phyloP scores from a whole-genome alignment of 1,140 invertebrate genomes.

The Vanessa tameamea region DNA sequence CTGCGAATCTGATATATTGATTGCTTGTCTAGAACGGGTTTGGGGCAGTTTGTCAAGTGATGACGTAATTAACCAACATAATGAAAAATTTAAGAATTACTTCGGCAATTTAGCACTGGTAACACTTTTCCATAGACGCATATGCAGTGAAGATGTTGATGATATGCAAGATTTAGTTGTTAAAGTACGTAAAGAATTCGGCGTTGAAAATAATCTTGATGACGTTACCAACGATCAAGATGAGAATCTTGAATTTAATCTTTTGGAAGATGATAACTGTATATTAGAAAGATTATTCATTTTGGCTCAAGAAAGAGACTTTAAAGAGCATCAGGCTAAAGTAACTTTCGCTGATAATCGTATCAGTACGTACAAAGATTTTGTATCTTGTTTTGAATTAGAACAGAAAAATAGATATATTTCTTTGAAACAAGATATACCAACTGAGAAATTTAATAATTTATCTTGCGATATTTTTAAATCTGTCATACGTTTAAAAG shows the following conservation, averaged over 20 bases:
- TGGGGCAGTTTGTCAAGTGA: constrained; percentile 56
- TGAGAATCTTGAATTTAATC: constrained; percentile 49
- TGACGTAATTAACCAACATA: constrained; percentile 38
- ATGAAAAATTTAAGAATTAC: constrained; percentile 60
- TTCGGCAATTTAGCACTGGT: constrained; percentile 58
- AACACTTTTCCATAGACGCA: constrained; percentile 59
- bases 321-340: constrained; percentile 64
- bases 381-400: constrained; percentile 81
- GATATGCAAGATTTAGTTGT: constrained; percentile 53
- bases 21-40: constrained; percentile 80
- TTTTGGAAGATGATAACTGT: constrained; percentile 70
- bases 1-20: constrained; percentile 82
- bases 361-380: constrained; percentile 60
- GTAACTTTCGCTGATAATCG: constrained; percentile 65
- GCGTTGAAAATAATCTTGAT: constrained; percentile 32
- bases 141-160: constrained; percentile 53
- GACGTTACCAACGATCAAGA: constrained; percentile 20
- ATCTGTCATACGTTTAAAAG: constrained; percentile 81
- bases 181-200: constrained; percentile 50
- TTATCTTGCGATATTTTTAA: constrained; percentile 83
- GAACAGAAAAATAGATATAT: constrained; percentile 60
- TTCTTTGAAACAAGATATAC: constrained; percentile 65
- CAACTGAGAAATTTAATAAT: constrained; percentile 69
- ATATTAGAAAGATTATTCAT: constrained; percentile 69
- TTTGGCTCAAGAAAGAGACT: constrained; percentile 68